phyloP scores from a whole-genome alignment of 2,797 vertebrate species.

The Mareca strepera region DNA sequence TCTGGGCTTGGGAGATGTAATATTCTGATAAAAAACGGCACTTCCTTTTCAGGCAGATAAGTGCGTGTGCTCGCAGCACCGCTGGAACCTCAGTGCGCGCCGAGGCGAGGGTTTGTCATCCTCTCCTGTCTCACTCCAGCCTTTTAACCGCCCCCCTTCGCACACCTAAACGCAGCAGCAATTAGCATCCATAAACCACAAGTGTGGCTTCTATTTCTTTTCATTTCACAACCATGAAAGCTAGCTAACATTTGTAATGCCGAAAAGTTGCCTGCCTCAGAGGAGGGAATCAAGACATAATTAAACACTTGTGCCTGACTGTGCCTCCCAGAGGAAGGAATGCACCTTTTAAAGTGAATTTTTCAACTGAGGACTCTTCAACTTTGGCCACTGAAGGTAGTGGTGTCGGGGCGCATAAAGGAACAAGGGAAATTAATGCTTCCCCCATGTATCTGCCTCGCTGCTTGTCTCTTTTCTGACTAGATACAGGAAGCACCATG shows the following conservation, averaged over 20 bases:
- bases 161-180: constrained; percentile 41
- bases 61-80: constrained; percentile 72
- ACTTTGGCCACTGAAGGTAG: not conserved
- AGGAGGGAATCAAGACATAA: constrained; percentile 13
- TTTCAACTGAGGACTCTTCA: constrained; percentile 1
- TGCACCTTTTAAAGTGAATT: not conserved
- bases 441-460: too few relatives aligned
- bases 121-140: constrained; percentile 71
- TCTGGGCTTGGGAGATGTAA: constrained; percentile 81
- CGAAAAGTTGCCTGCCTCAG: constrained; percentile 34
- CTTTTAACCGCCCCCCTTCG: constrained; percentile 52
- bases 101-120: constrained; percentile 31
- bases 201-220: constrained; percentile 44
- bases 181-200: constrained; percentile 75
- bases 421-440: constrained; percentile 9
- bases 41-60: constrained; percentile 83
- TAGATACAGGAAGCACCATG: constrained; percentile 61
- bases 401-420: not conserved
- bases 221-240: constrained; percentile 61
- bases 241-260: constrained; percentile 34
- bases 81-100: constrained; percentile 67
- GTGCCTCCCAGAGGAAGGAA: not conserved
- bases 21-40: constrained; percentile 85
- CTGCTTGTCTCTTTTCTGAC: not conserved
- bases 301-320: not conserved